A percentile compares a stretch with the other conserved stretches of the same genome.
phyloP scores from a whole-genome alignment of 2,888 invertebrate genomes.

The Papilio elwesi region DNA sequence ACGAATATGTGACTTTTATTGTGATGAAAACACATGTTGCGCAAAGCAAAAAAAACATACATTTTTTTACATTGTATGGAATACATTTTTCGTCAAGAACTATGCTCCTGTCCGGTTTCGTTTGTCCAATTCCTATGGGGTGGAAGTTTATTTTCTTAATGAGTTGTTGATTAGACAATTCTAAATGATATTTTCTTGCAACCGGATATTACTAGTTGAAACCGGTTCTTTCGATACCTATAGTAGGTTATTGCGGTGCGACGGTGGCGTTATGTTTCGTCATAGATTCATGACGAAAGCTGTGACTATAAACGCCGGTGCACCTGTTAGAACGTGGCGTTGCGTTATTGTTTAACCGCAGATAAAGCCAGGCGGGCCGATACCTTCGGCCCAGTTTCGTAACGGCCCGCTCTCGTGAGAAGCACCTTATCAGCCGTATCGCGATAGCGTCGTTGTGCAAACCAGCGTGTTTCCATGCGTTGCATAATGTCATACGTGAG shows the following conservation, averaged over 20 bases:
- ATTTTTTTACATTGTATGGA: neutral
- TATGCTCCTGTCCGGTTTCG: neutral
- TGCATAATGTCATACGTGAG: conserved; percentile 27
- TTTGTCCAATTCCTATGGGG: neutral
- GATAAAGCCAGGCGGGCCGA: conserved; percentile 36
- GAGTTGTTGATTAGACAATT: conserved; percentile 2
- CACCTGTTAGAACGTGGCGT: conserved; percentile 34
- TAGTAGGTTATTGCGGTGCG: neutral
- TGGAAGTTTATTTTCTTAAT: neutral
- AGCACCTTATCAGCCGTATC: conserved; percentile 48
- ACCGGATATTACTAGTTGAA: neutral
- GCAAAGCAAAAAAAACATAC: neutral
- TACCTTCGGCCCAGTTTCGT: conserved; percentile 51
- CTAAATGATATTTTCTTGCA: neutral
- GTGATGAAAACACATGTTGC: neutral
- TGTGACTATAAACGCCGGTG: conserved; percentile 13
- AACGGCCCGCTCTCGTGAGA: conserved; percentile 48
- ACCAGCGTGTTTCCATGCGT: conserved; percentile 27
- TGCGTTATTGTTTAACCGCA: conserved; percentile 39
- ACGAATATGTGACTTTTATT: conserved; percentile 10
- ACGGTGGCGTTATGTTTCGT: conserved; percentile 28
- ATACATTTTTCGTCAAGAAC: neutral
- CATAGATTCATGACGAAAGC: conserved; percentile 22
- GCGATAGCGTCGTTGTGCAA: conserved; percentile 52
- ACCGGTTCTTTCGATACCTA: conserved; percentile 12